Evolutionary conservation across 2,797 vertebrate species (phyloP), one percentile per base, ranked within the genome.

Genomic region (Miichthys miiuy): DNA sequence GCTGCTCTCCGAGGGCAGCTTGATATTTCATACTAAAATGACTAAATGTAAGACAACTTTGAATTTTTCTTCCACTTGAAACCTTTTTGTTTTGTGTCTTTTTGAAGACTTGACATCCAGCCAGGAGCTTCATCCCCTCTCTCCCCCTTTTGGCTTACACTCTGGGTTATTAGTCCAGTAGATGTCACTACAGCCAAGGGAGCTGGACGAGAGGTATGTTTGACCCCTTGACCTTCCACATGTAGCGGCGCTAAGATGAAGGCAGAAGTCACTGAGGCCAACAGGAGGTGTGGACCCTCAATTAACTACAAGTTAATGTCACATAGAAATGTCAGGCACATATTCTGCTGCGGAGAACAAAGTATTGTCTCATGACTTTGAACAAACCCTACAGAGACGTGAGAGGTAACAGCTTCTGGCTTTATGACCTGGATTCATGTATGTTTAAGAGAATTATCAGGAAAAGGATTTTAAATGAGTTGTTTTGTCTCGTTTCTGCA

Each of bases 171-270:
- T 75, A 93, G 91, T 93, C 95, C 95, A 95, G 94, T 86, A 96
- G 95, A 94, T 94, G 95, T 96, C 94, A 95, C 93, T 95, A 69
- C 92, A 94, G 88, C 90, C 93, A 91, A 91, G 90, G 92, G 77
- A 92, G 88, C 88, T 62, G 69, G 80, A 81, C 27, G 5, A 73
- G 83, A 91, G 77, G 30, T 85, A 75, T 65, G 47, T 75, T 83
- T 93, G 90, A 93, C 90, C 92, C 68, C 79, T 80, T 79, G 91
- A 91, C 91, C 92, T 87, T 83, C 75, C 25, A 68, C 30, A 1
- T 76, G 73, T 68, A 34, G 56, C 17, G 12, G 72, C 38, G 66
- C 68, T 61, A 52, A 46, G 81, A 87, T 76, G 57, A 80, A 86
- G 80, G 78, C 83, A 79, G 80, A 76, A 86, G 88, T 79, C 84